These are phyloP conservation scores for Coracopsis vasa DNA, from an alignment of 2,113 vertebrate species.

Conservation along the genomic window DNA sequence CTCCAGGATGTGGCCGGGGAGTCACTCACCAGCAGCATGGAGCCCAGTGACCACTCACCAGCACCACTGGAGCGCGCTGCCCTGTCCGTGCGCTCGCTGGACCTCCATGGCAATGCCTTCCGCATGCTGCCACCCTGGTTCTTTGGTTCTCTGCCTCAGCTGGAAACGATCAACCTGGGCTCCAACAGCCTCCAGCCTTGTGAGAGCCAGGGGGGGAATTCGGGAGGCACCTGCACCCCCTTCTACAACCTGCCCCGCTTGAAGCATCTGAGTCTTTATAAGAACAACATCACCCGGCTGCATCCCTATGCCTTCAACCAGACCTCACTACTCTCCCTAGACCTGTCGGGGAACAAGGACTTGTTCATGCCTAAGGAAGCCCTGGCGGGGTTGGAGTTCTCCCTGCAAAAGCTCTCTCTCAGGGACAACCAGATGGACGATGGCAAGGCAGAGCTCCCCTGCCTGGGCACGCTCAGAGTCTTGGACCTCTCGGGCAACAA, in stretches of 20 bases:
- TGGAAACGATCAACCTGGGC: constrained; percentile 73
- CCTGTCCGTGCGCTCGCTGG: constrained; percentile 64
- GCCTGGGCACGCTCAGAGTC: constrained; percentile 55
- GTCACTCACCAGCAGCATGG: accelerated
- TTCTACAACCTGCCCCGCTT: constrained; percentile 66
- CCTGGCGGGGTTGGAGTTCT: constrained; percentile 64
- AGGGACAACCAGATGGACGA: constrained; percentile 66
- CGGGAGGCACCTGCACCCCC: constrained; percentile 56
- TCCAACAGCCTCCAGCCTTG: constrained; percentile 76
- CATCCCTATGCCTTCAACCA: constrained; percentile 53
- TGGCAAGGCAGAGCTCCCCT: constrained; percentile 62
- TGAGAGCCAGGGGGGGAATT: neutral
- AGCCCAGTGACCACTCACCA: neutral
- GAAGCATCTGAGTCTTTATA: constrained; percentile 73
- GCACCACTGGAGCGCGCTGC: neutral
- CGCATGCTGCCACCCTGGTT: constrained; percentile 64
- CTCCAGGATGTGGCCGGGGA: constrained; percentile 60
- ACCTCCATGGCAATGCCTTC: constrained; percentile 74
- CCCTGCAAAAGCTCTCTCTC: constrained; percentile 75
- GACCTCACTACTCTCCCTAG: constrained; percentile 71
- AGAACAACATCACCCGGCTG: constrained; percentile 73
- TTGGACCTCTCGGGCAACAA: constrained; percentile 75
- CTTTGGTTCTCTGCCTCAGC: constrained; percentile 68
- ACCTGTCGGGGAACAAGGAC: constrained; percentile 73
- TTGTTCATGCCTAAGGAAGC: constrained; percentile 53